These are phyloP conservation scores for Heliangelus exortis DNA, from an alignment of 2,797 vertebrate species.

Conservation along the genomic window DNA sequence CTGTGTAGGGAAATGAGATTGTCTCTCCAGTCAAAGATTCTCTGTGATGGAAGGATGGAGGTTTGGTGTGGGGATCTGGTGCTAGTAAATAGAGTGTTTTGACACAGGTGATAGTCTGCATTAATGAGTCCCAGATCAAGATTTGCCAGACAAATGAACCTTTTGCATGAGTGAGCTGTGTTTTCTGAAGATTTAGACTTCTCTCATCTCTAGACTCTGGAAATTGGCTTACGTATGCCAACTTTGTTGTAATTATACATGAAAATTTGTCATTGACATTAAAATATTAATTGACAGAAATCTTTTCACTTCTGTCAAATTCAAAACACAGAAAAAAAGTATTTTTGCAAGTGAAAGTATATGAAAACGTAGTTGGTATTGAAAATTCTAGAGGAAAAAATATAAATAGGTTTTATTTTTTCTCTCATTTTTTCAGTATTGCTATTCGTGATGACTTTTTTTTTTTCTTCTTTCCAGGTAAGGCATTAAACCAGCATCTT, in stretches of 20 bases:
- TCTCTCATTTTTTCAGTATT: background rate
- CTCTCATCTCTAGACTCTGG: background rate
- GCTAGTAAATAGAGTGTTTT: background rate
- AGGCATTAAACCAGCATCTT: background rate
- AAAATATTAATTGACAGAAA: background rate
- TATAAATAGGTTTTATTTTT: background rate
- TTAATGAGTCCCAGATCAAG: background rate
- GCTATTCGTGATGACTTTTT: background rate
- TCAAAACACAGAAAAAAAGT: background rate
- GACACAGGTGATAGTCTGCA: background rate
- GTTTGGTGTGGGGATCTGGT: background rate
- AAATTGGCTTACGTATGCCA: background rate
- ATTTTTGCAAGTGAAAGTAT: background rate
- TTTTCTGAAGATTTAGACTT: background rate
- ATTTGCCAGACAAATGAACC: background rate
- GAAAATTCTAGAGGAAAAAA: background rate
- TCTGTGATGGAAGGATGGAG: background rate
- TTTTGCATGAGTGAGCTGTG: background rate
- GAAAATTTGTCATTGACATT: background rate
- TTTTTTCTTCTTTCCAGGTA: background rate
- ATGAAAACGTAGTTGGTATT: background rate
- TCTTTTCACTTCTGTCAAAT: background rate
- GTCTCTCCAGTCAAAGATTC: background rate
- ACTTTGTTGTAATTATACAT: background rate
- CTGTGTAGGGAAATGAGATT: background rate